phyloP scores from a whole-genome alignment of 2,797 vertebrate species.

The Dipus sagitta region DNA sequence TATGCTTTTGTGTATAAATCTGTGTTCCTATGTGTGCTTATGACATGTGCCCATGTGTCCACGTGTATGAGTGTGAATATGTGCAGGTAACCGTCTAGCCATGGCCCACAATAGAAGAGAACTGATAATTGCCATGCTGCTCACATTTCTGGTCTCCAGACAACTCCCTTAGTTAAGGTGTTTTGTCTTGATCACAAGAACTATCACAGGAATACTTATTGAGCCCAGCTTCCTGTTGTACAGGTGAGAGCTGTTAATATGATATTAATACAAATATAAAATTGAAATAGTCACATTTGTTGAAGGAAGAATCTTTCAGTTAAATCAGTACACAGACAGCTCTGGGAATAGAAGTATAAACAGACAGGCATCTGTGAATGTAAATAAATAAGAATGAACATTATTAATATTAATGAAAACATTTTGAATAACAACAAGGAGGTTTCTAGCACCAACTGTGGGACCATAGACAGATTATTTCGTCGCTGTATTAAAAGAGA shows the following conservation, averaged over 20 bases:
- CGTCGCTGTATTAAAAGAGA: not conserved
- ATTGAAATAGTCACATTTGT: not conserved
- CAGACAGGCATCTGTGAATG: not conserved
- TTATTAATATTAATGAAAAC: no score
- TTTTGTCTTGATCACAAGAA: constrained; percentile 41
- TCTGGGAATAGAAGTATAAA: constrained; percentile 33
- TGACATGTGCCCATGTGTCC: not conserved
- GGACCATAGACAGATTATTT: not conserved
- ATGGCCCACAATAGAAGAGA: not conserved
- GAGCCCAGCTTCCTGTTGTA: not conserved
- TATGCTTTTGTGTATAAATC: not conserved
- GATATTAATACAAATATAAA: not conserved
- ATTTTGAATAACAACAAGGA: no score
- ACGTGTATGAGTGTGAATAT: fast-evolving
- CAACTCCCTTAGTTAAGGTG: constrained; percentile 6
- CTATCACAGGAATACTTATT: not conserved
- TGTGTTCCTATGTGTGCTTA: not conserved
- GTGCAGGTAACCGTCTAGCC: not conserved
- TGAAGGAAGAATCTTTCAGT: constrained; percentile 17
- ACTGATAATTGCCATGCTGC: fast-evolving
- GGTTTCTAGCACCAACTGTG: not conserved
- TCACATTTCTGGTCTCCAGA: not conserved
- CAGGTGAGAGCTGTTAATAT: not conserved
- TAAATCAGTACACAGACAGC: constrained; percentile 46
- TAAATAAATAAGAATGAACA: not conserved